These are phyloP conservation scores for Metaphire vulgaris DNA, from an alignment of 1,140 invertebrate species.

Conservation along the genomic window DNA sequence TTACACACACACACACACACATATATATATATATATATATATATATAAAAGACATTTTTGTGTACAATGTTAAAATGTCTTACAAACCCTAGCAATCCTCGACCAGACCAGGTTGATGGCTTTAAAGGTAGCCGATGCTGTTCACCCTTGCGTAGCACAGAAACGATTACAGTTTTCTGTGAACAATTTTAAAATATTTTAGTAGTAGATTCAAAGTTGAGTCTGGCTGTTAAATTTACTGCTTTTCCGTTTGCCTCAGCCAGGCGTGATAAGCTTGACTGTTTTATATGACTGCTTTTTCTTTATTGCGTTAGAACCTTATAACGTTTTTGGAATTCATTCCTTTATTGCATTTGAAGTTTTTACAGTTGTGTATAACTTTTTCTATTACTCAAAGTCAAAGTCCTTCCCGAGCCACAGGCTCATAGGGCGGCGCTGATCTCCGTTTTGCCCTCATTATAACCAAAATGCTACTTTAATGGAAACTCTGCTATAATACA, in stretches of 20 bases:
- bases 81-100: conserved; percentile 40
- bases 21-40: no score
- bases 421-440: no score
- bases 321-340: not conserved
- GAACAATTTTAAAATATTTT: conserved; percentile 18
- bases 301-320: not conserved
- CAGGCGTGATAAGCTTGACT: not conserved
- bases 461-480: no score
- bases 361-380: no score
- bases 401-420: no score
- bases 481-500: no score
- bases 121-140: conserved; percentile 33
- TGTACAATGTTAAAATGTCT: not conserved
- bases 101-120: conserved; percentile 41
- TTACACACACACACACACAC: not conserved
- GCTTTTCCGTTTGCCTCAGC: not conserved
- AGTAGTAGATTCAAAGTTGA: not conserved
- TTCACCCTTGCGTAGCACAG: conserved; percentile 35
- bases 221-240: not conserved
- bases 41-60: no score
- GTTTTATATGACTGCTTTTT: not conserved
- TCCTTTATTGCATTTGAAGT: no score
- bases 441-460: no score
- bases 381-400: no score
- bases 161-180: conserved; percentile 36